These are phyloP conservation scores for Campylomormyrus tamandua DNA, from an alignment of 2,113 vertebrate species.

Conservation along the genomic window DNA sequence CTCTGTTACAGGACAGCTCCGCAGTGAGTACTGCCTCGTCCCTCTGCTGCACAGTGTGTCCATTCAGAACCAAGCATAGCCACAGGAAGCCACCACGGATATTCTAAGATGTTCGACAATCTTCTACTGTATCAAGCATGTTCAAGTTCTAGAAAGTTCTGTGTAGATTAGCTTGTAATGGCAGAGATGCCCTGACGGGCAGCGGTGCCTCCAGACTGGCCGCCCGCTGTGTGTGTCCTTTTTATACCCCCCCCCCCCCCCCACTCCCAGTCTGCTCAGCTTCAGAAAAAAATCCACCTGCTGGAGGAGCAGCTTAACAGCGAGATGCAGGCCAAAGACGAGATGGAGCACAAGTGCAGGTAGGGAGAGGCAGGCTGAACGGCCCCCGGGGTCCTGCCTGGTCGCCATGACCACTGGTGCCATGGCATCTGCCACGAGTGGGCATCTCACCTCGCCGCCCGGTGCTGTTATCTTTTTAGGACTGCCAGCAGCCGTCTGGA, in stretches of 20 bases:
- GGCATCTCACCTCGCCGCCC: not conserved
- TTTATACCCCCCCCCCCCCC: not conserved
- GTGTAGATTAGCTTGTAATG: not conserved
- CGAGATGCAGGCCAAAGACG: slow-evolving; percentile 84
- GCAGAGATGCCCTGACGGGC: not conserved
- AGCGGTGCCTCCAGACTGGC: not conserved
- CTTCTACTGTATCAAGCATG: not conserved
- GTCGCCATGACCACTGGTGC: not conserved
- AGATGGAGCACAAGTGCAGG: slow-evolving; percentile 83
- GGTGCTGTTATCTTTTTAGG: slow-evolving; percentile 49
- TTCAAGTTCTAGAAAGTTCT: not conserved
- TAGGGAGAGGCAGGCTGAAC: slow-evolving; percentile 27
- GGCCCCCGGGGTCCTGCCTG: not conserved
- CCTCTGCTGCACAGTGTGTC: not conserved
- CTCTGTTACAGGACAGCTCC: slow-evolving; percentile 50
- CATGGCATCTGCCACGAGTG: not conserved
- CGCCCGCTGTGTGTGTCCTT: not conserved
- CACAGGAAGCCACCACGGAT: not conserved
- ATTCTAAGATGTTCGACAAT: not conserved
- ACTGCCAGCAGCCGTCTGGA: slow-evolving; percentile 73
- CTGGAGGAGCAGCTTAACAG: slow-evolving; percentile 81
- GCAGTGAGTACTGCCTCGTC: slow-evolving; percentile 47
- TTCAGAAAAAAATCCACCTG: slow-evolving; percentile 79
- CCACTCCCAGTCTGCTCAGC: slow-evolving; percentile 55
- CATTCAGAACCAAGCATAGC: not conserved